Percentiles rank a stretch among this genome's conserved stretches.
phyloP scores from a whole-genome alignment of 2,888 invertebrate genomes.

The Lasioglossum figueresi region DNA sequence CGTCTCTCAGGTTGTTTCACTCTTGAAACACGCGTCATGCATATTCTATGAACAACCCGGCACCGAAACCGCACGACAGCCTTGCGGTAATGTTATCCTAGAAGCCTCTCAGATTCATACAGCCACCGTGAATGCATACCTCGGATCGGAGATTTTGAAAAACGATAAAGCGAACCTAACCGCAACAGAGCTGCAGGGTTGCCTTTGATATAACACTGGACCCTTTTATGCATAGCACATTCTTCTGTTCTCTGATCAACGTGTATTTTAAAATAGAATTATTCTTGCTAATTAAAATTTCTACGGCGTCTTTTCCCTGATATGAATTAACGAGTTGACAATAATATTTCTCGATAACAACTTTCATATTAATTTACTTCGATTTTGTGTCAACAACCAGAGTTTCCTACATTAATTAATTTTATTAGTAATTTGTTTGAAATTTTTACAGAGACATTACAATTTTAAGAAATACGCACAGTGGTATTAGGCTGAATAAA shows the following conservation, averaged over 20 bases:
- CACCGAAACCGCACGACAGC: conserved; percentile 75
- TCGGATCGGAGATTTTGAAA: conserved; percentile 60
- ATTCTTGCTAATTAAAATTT: background rate
- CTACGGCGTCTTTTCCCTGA: background rate
- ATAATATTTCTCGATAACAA: background rate
- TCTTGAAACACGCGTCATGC: conserved; percentile 75
- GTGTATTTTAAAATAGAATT: background rate
- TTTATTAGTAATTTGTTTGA: too few relatives aligned
- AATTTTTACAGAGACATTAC: too few relatives aligned
- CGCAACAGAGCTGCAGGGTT: conserved; percentile 47
- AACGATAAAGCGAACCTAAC: conserved; percentile 54
- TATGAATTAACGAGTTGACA: background rate
- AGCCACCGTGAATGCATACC: conserved; percentile 37
- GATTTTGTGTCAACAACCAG: background rate
- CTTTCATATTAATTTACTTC: background rate
- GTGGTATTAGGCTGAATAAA: too few relatives aligned
- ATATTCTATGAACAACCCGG: conserved; percentile 79
- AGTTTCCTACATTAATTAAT: too few relatives aligned
- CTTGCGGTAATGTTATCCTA: conserved; percentile 75
- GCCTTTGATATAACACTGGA: conserved; percentile 28
- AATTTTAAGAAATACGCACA: too few relatives aligned
- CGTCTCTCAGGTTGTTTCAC: conserved; percentile 71
- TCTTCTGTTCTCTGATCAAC: background rate
- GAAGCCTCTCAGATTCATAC: conserved; percentile 61
- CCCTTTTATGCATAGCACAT: background rate